phyloP scores from a whole-genome alignment of 2,797 vertebrate genomes.

The Alectoris magna region DNA sequence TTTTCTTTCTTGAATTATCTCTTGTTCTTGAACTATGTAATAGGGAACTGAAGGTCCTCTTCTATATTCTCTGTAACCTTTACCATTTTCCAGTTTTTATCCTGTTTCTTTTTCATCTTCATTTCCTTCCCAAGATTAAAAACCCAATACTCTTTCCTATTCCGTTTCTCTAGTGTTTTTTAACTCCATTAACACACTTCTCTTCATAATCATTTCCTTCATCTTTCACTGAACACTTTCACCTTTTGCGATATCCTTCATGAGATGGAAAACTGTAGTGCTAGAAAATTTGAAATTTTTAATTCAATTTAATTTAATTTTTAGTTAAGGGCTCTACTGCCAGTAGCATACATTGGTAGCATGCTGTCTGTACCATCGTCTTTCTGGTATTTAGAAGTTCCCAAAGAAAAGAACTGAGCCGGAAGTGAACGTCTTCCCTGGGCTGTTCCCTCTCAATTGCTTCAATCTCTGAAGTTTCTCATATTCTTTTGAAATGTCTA shows the following conservation, averaged over 20 bases:
- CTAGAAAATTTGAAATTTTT: neutral
- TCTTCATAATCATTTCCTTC: constrained; percentile 3
- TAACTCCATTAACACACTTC: too few relatives aligned
- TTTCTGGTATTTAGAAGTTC: neutral
- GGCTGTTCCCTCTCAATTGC: accelerated
- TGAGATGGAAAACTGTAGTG: neutral
- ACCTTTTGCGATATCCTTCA: neutral
- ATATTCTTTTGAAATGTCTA: neutral
- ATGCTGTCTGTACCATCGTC: neutral
- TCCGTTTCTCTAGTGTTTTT: too few relatives aligned
- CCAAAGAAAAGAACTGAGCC: neutral
- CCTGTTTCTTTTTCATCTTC: too few relatives aligned
- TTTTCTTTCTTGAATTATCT: too few relatives aligned
- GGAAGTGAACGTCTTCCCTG: neutral
- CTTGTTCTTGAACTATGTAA: too few relatives aligned
- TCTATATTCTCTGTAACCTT: too few relatives aligned
- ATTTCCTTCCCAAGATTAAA: too few relatives aligned
- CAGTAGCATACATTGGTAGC: neutral
- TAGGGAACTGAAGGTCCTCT: too few relatives aligned
- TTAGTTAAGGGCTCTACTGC: neutral
- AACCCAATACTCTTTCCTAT: too few relatives aligned
- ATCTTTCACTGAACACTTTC: neutral
- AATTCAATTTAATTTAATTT: neutral
- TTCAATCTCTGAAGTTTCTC: neutral
- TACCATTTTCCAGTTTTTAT: too few relatives aligned